Evolutionary conservation across 2,888 invertebrate genomes (phyloP).

Genomic region (Habroteleia sp.): DNA sequence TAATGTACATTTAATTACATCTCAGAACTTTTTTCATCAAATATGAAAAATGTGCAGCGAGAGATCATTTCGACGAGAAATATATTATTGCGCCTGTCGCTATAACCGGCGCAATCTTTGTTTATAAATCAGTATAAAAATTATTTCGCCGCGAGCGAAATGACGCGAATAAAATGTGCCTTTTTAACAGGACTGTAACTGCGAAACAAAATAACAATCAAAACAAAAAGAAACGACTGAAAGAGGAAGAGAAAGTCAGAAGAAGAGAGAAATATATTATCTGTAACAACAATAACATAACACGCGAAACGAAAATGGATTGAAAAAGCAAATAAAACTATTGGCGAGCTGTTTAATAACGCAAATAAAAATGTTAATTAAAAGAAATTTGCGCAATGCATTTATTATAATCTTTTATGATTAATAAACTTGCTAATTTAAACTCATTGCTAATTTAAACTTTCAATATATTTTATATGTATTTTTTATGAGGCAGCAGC

Average conservation of each 20-base stretch:
- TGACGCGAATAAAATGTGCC: constrained; percentile 15
- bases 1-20: constrained; percentile 60
- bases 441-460: constrained; percentile 62
- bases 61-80: constrained; percentile 46
- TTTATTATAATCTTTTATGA: constrained; percentile 64
- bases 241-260: neutral
- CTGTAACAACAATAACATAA: constrained; percentile 25
- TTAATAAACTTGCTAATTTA: constrained; percentile 61
- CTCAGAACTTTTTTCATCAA: constrained; percentile 55
- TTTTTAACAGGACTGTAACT: neutral
- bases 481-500: constrained; percentile 59
- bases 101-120: constrained; percentile 33
- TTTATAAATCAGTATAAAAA: constrained; percentile 48
- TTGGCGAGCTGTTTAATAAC: constrained; percentile 43
- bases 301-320: constrained; percentile 33
- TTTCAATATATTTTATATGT: constrained; percentile 62
- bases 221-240: neutral
- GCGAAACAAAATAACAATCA: neutral
- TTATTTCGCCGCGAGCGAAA: constrained; percentile 11
- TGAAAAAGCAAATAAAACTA: constrained; percentile 43
- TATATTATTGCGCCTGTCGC: constrained; percentile 42
- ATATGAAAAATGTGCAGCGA: constrained; percentile 46
- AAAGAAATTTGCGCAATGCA: constrained; percentile 55
- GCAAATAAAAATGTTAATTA: constrained; percentile 55
- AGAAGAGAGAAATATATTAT: neutral